phyloP scores from a whole-genome alignment of 2,113 vertebrate genomes.

The Notiomystis cincta region DNA sequence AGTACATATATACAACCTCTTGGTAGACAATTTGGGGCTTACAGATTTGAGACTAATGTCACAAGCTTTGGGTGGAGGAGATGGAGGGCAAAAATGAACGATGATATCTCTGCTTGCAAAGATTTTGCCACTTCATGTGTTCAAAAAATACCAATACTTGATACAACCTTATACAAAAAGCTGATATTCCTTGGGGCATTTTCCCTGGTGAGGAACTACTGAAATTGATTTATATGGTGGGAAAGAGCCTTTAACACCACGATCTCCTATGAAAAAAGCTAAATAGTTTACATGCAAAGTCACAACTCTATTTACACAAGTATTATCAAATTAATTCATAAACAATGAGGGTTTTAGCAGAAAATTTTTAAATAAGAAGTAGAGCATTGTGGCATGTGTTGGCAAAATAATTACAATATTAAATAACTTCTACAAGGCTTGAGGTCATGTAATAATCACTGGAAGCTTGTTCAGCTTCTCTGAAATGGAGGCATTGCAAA shows the following conservation, averaged over 20 bases:
- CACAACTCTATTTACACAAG: not conserved
- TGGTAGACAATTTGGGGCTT: not conserved
- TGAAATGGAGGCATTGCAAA: not conserved
- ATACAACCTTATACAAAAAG: not conserved
- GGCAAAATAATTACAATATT: not conserved
- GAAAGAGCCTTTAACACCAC: not conserved
- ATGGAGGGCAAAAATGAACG: not conserved
- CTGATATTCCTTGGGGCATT: not conserved
- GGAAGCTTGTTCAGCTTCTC: not conserved
- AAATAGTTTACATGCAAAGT: not conserved
- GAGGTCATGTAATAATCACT: not conserved
- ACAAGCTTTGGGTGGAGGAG: not conserved
- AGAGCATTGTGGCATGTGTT: not conserved
- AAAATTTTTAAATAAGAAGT: not conserved
- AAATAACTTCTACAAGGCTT: not conserved
- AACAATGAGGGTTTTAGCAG: not conserved
- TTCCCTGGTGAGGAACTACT: not conserved
- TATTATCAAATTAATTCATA: not conserved
- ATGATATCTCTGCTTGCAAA: not conserved
- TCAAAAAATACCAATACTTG: not conserved
- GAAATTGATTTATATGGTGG: not conserved
- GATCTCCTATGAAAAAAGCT: not conserved
- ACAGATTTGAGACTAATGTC: not conserved
- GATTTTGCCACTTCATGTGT: not conserved
- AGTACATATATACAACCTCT: not conserved